Evolutionary conservation across 2,113 vertebrate species (phyloP).

Genomic region (Rhinolophus sinicus): DNA sequence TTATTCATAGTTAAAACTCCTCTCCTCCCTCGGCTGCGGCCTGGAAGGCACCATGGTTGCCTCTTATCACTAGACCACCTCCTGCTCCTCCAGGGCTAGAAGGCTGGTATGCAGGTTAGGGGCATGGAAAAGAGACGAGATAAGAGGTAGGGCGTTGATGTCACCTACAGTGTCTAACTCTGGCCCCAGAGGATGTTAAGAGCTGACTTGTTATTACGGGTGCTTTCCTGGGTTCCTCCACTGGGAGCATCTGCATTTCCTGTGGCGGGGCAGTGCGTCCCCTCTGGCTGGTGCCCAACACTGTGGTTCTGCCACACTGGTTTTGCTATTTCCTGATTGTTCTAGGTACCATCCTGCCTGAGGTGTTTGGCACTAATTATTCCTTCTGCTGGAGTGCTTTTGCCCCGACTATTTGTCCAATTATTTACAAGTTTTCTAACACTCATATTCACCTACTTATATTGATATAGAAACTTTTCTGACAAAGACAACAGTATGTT

Average conservation of each 20-base stretch:
- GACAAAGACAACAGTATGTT: background rate
- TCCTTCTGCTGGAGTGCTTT: background rate
- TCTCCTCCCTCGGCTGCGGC: background rate
- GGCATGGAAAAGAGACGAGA: background rate
- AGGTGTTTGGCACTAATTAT: background rate
- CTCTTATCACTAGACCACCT: background rate
- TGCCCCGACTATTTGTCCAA: background rate
- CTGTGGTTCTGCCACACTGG: background rate
- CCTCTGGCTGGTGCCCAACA: accelerated
- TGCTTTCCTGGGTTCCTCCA: background rate
- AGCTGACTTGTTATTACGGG: background rate
- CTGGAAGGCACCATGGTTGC: background rate
- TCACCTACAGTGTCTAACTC: background rate
- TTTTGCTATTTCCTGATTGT: background rate
- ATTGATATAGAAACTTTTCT: background rate
- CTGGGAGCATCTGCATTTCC: background rate
- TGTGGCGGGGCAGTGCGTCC: background rate
- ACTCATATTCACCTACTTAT: background rate
- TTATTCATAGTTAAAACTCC: background rate
- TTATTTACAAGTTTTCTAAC: background rate
- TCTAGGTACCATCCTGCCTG: accelerated
- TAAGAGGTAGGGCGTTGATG: background rate
- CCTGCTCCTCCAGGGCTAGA: background rate
- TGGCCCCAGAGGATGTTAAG: background rate
- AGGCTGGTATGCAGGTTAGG: background rate